A percentile compares a stretch with the other conserved stretches of the same genome.
Evolutionary conservation across 1,140 invertebrate genomes (phyloP).

Genomic region (Lordiphosa clarofinis): DNA sequence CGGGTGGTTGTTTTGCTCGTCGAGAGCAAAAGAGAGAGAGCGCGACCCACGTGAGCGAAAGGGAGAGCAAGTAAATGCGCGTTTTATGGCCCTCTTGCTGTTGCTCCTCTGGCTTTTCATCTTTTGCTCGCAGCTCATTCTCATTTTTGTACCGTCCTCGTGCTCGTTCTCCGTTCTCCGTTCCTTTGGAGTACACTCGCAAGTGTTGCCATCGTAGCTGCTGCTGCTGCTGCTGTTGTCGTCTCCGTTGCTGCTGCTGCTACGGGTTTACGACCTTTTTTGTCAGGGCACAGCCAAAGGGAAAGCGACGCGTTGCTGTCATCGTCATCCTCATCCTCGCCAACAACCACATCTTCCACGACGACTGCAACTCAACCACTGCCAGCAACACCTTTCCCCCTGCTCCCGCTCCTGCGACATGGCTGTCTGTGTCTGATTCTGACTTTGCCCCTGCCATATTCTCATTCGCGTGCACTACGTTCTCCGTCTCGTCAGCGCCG

Average conservation of each 20-base stretch:
- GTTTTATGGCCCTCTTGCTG: constrained; percentile 60
- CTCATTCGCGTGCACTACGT: constrained; percentile 44
- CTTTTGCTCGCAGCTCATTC: constrained; percentile 55
- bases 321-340: constrained; percentile 31
- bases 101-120: constrained; percentile 70
- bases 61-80: constrained; percentile 41
- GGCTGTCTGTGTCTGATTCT: constrained; percentile 58
- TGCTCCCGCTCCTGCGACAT: constrained; percentile 5
- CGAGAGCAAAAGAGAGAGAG: constrained; percentile 17
- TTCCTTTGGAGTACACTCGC: constrained; percentile 34
- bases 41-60: constrained; percentile 5
- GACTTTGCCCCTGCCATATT: constrained; percentile 20
- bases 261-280: constrained; percentile 64
- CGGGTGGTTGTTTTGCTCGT: constrained; percentile 56
- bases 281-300: constrained; percentile 6
- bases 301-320: constrained; percentile 28
- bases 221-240: constrained; percentile 15
- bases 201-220: constrained; percentile 41
- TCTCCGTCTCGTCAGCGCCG: constrained; percentile 36
- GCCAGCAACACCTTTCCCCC: constrained; percentile 41
- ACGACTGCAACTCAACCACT: constrained; percentile 45
- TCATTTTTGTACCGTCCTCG: constrained; percentile 20
- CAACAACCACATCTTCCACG: neutral
- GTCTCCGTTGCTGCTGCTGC: constrained; percentile 28
- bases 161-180: constrained; percentile 21